Base-by-base conservation (phyloP, 2,113 vertebrate species). In the Elaphurus davidianus region DNA sequence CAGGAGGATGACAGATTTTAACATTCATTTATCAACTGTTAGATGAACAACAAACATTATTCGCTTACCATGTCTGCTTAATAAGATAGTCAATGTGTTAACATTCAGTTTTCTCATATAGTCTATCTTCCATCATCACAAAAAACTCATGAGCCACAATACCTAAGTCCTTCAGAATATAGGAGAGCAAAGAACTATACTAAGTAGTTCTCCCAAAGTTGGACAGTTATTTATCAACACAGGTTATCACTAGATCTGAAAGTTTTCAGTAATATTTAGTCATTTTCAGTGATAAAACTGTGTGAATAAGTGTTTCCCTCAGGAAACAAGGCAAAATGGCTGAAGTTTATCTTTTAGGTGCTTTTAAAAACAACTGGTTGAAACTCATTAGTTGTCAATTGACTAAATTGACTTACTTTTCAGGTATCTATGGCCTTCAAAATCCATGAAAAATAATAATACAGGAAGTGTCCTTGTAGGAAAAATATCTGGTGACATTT, bases 11-110 rank as follows among this genome's bases (percentile, higher is more conserved):
- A 86, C 79, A 93, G 76, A 95, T 97, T 95, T 96, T 91, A 97
- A 78, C 27, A 82, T 95, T 97, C 62, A 89, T 28, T 97, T 98
- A 89, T 86, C 76, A 55, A 93, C 67, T 97, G 40, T 86, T 95
- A 74, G 23, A 88, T 90, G 54, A 98, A 79, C 88, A 97, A 84
- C 55, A 94, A 94, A 92, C n/a, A 64, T 96, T 92, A 90, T 17
- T 89, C 4, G 6, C n/a, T 21, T 9, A 43, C 17, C 6, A 95
- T 94, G 57, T 59, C 84, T 95, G 47, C 54, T 91, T 91, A 86
- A 54, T 54, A 84, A 92, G 64, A 5, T 71, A 92, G 30, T 87
- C 82, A 82, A 87, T 87, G 30, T 86, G 10, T 92, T 76, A 94
- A 71, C 5, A 0, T 43, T 36, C 0, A 0, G 21, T 91, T 88